Percentiles rank a stretch among this genome's conserved stretches.
These are phyloP conservation scores for Cephus cinctus DNA, from an alignment of 1,140 invertebrate species.

Conservation along the genomic window DNA sequence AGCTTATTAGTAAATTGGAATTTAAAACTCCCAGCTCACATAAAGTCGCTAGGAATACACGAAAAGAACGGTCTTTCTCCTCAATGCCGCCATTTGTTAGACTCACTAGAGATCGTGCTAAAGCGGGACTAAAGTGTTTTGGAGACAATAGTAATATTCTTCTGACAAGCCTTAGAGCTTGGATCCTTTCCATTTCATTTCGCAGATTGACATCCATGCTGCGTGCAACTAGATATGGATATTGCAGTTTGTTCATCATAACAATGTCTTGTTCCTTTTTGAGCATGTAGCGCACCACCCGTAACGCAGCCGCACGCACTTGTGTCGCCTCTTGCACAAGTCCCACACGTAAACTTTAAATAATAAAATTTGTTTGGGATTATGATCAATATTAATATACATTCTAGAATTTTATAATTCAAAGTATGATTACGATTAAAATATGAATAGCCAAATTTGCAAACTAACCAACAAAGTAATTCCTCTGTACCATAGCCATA, in stretches of 20 bases:
- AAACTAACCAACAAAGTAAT: conserved; percentile 77
- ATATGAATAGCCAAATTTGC: conserved; percentile 9
- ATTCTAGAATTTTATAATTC: too few relatives aligned
- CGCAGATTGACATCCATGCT: conserved; percentile 80
- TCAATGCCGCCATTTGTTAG: conserved; percentile 78
- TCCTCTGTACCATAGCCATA: conserved; percentile 75
- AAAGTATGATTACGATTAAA: conserved; percentile 7
- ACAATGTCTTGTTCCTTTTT: conserved; percentile 74
- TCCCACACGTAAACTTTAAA: conserved; percentile 77
- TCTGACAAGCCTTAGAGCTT: conserved; percentile 81
- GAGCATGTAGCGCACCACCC: conserved; percentile 82
- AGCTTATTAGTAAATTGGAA: conserved; percentile 74
- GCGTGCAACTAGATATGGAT: conserved; percentile 78
- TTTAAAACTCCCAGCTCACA: conserved; percentile 87
- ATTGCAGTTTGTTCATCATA: conserved; percentile 74
- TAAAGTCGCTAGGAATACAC: conserved; percentile 80
- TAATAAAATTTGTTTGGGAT: conserved; percentile 20
- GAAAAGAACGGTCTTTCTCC: conserved; percentile 76
- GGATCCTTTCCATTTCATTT: conserved; percentile 87
- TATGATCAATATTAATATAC: conserved; percentile 22
- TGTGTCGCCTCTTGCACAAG: conserved; percentile 84
- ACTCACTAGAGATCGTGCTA: conserved; percentile 75
- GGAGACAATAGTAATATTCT: conserved; percentile 69
- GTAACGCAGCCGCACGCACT: conserved; percentile 82
- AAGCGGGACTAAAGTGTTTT: conserved; percentile 62